Evolutionary conservation across 37 sponge, comb jelly and placozoan genomes (phyloP).

Genomic region (Hormiphora californensis): DNA sequence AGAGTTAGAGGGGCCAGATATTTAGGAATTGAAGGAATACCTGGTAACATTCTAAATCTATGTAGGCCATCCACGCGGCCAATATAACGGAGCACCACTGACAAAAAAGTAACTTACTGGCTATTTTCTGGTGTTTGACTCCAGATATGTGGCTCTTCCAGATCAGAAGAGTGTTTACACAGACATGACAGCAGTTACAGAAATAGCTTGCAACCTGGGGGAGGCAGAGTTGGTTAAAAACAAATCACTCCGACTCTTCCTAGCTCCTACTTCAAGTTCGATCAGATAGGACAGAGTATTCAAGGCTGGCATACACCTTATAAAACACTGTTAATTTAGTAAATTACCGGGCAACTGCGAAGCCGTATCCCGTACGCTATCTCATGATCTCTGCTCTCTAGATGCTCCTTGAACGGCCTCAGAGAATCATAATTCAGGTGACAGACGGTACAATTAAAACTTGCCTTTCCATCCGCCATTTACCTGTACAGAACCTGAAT

Average conservation of each 20-base stretch:
- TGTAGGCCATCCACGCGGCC: no score
- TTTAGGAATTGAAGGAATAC: no score
- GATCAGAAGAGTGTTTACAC: constrained; percentile 34
- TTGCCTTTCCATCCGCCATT: no score
- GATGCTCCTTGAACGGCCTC: background rate
- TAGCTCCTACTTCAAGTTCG: background rate
- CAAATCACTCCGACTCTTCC: background rate
- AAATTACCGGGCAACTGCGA: background rate
- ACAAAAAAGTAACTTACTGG: constrained; percentile 30
- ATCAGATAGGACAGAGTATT: background rate
- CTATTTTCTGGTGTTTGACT: constrained; percentile 43
- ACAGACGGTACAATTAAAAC: constrained; percentile 25
- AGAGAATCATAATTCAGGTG: background rate
- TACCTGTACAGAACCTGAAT: no score
- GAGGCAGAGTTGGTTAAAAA: background rate
- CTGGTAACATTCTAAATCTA: no score
- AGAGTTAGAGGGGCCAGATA: no score
- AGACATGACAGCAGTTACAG: constrained; percentile 50
- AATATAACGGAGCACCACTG: no score
- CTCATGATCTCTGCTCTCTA: constrained; percentile 39
- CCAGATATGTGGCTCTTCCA: constrained; percentile 49
- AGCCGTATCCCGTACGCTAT: constrained; percentile 41
- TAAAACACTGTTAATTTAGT: no score
- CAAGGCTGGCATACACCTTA: background rate
- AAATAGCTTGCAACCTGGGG: constrained; percentile 29